Evolutionary conservation across 2,888 invertebrate genomes (phyloP).

Genomic region (Glyphotaelius pellucidus): DNA sequence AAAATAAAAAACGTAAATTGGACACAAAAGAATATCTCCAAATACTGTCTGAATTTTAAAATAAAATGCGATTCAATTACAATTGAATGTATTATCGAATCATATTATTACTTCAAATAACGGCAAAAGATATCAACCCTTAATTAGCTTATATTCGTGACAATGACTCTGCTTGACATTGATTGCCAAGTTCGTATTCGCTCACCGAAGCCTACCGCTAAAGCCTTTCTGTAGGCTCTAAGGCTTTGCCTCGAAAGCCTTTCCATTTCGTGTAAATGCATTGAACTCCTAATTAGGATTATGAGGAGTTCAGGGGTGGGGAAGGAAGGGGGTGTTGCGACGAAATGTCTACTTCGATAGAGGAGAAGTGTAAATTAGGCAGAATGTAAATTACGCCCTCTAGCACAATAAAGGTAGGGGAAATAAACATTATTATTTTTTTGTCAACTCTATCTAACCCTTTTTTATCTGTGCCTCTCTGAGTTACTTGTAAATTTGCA

Average conservation of each 20-base stretch:
- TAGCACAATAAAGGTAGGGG: background rate
- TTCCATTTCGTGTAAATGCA: conserved; percentile 49
- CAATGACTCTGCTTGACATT: conserved; percentile 39
- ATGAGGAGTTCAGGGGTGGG: conserved; percentile 13
- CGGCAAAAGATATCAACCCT: background rate
- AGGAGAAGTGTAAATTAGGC: conserved; percentile 42
- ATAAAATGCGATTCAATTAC: background rate
- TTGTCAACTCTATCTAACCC: background rate
- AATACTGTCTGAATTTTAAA: background rate
- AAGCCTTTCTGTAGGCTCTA: conserved; percentile 19
- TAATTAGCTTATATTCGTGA: conserved; percentile 24
- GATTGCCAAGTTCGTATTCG: conserved; percentile 25
- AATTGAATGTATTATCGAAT: background rate
- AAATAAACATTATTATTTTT: background rate
- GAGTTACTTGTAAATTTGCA: background rate
- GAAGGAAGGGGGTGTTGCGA: conserved; percentile 29
- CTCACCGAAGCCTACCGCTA: background rate
- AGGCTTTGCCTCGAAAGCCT: conserved; percentile 39
- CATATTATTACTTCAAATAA: background rate
- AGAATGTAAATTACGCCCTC: background rate
- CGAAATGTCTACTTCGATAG: conserved; percentile 46
- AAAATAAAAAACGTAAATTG: background rate
- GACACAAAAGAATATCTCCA: background rate
- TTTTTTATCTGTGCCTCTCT: background rate
- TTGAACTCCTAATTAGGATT: conserved; percentile 55